Base-by-base conservation (phyloP, 2,888 invertebrate species). In the Scotopteryx bipunctaria region DNA sequence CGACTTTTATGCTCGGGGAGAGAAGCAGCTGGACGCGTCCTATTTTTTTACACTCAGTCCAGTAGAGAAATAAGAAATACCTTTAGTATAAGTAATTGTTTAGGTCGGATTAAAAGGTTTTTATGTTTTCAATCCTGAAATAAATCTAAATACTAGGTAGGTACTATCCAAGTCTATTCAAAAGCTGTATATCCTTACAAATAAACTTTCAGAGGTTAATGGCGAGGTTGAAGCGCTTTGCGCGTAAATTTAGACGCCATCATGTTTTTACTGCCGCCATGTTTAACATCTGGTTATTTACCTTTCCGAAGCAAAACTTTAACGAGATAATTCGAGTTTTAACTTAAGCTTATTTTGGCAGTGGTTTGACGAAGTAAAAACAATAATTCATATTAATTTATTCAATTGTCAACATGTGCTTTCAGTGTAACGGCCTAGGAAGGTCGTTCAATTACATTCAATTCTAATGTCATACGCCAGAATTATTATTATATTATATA, bases 161-260 rank as follows among this genome's bases (percentile, higher is more conserved):
- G n/a, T n/a, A n/a, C n/a, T n/a, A 1, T 11, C 9, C 2, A 11
- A 27, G 2, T 1, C 27, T 9, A 27, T 27, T 9, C 15, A 15
- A 33, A 35, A 35, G 35, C 11, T 13, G n/a, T 50, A 13, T 19
- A 40, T 19, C n/a, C 25, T 16, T 36, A 23, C 14, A 38, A 33
- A 27, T 36, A 27, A 45, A 41, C 25, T 15, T 9, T 23, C 19
- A 40, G 25, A 56, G 62, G 59, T 63, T 73, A 78, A 70, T 75
- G 73, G 19, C 65, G 61, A 64, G 76, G 71, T 66, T 66, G 31
- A 29, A 31, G 67, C 67, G 51, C 55, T 61, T 46, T 51, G 50
- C 44, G 51, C 49, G 64, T 76, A 74, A 72, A 72, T 63, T 68
- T 72, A 73, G 57, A 55, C 38, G 58, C 70, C 71, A 75, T 82